Evolutionary conservation across 2,113 vertebrate species (phyloP), one percentile per base, ranked within the genome.

Genomic region (Lepidiolamprologus cunningtoni): DNA sequence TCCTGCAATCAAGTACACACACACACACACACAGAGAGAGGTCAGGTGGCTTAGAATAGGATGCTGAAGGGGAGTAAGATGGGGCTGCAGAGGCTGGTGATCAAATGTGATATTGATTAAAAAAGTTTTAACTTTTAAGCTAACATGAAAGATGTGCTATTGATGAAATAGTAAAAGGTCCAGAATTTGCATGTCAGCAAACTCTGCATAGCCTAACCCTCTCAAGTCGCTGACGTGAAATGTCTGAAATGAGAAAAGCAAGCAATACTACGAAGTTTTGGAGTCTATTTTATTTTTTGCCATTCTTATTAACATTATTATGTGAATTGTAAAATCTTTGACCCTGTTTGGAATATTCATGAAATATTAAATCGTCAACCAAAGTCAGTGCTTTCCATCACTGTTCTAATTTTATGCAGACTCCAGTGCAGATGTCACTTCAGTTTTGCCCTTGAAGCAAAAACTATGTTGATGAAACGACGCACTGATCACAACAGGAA

Each of bases 381-480:
- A 78, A n/a, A 78, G 73, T 78, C 73, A 52, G 17, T 52, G 45
- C 17, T 33, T 78, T 52, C 45, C 45, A 42, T 28, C 37, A 33
- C 54, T 71, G 33, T 86, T 89, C 57, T 53, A 80, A 63, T 86
- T 86, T 93, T 81, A 54, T 40, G 68, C 63, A 35, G 35, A 11
- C 40, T n/a, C 28, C 26, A 37, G 80, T 86, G 26, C 68, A 84
- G 80, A 81, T 90, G 54, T 31, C 71, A 42, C 21, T 55, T 82
- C 47, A 76, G 53, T n/a, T 81, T 71, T 81, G 83, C 71, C 85
- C 68, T 87, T 89, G 85, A 91, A 91, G 86, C 82, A 14, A 68
- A 63, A 71, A 55, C 26, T 17, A 2, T 19, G 52, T 21, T 82
- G 76, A 89, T 86, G 8, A 89, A 91, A 88, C 52, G 42, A 79